Evolutionary conservation across 2,888 invertebrate genomes (phyloP), one percentile per base, ranked within the genome.

Genomic region (Lasioglossum calceatum): DNA sequence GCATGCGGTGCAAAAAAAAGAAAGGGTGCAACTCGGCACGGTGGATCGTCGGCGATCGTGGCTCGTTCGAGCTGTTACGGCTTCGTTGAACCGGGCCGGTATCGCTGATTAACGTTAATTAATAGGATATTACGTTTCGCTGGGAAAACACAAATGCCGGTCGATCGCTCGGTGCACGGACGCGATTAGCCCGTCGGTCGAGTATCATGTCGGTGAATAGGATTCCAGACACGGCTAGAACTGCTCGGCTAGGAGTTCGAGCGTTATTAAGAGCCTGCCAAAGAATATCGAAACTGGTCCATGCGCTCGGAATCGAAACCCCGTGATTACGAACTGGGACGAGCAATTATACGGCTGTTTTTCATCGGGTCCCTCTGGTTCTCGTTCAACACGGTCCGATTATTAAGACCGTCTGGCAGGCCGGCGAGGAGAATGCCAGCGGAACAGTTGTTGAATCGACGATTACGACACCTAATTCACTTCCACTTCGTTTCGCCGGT

Each of bases 31-130:
- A 84, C 74, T 83, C 79, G 61, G 67, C 50, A 54, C 19, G 23
- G 64, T 39, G 32, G 73, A 70, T 74, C 42, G 58, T 4, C 23
- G 27, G 32, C 12, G 27, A 50, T 50, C 39, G 12, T n/a, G 32
- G 36, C 44, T 72, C 72, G 39, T 64, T 72, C 23, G 32, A 19
- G 54, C 77, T n/a, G 54, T 39, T 75, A 47, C 50, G 87, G 50
- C 54, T 50, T 44, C 58, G 73, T 78, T 82, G 71, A 58, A 39
- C 61, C 70, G 44, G 14, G 32, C 58, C 61, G 1, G 79, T 70
- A 75, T 73, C 80, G 64, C 67, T 78, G 80, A 83, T 88, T 82
- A 89, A 81, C 79, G 85, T 85, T 91, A 89, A 90, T 90, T 90
- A 91, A 90, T 86, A 79, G 82, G 70, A 79, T 79, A 81, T 86